Evolutionary conservation across 2,113 vertebrate genomes (phyloP).

Genomic region (Nesoenas mayeri): DNA sequence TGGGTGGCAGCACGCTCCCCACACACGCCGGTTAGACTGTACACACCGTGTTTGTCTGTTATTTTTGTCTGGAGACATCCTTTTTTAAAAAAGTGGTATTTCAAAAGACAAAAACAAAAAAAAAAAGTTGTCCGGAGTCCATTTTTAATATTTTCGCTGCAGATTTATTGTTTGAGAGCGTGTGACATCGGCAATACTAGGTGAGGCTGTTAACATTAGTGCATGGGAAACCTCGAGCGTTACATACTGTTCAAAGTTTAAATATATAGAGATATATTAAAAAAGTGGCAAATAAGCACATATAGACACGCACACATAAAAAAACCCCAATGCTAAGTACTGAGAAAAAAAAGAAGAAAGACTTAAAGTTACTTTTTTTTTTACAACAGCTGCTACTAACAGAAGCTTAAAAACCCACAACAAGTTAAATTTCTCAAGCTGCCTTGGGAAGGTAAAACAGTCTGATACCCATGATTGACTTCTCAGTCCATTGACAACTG

Average conservation of each 20-base stretch:
- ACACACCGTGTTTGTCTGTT: neutral
- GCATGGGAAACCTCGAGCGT: conserved; percentile 41
- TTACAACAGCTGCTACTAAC: conserved; percentile 42
- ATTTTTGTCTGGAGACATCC: conserved; percentile 7
- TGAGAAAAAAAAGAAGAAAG: conserved; percentile 11
- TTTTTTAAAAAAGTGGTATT: neutral
- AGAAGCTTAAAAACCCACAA: conserved; percentile 44
- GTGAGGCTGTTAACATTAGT: conserved; percentile 63
- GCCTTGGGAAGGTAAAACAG: conserved; percentile 47
- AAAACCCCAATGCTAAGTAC: conserved; percentile 4
- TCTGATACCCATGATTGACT: conserved; percentile 35
- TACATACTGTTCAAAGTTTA: conserved; percentile 26
- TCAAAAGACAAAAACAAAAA: neutral
- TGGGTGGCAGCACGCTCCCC: conserved; percentile 53
- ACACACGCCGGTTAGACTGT: conserved; percentile 37
- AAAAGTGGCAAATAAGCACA: conserved; percentile 66
- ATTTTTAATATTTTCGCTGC: conserved; percentile 17
- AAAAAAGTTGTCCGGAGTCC: conserved; percentile 17
- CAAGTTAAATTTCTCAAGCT: conserved; percentile 39
- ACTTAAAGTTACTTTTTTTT: conserved; percentile 5
- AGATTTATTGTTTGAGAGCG: conserved; percentile 8
- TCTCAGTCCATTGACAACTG: conserved; percentile 49
- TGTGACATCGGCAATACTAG: conserved; percentile 10
- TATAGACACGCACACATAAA: conserved; percentile 57
- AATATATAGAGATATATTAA: conserved; percentile 6